Evolutionary conservation across 2,113 vertebrate genomes (phyloP).

Genomic region (Platichthys stellatus): DNA sequence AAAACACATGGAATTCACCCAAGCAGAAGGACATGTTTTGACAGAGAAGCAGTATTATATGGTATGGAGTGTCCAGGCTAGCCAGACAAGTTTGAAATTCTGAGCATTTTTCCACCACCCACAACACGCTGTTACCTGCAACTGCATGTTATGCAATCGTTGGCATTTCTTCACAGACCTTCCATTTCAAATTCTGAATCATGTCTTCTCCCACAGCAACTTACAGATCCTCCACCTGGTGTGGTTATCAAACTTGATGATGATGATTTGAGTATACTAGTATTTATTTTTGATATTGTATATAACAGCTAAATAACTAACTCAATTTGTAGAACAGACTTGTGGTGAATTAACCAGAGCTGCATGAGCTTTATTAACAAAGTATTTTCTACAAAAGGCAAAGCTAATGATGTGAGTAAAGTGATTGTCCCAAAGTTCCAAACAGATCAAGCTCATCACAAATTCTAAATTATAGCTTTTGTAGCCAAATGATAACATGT

Average conservation of each 20-base stretch:
- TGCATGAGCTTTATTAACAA: too few relatives aligned
- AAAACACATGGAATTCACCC: slow-evolving; percentile 12
- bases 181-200: neutral
- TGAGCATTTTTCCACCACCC: neutral
- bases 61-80: too few relatives aligned
- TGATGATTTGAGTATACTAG: too few relatives aligned
- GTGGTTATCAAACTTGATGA: neutral
- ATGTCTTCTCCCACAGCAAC: neutral
- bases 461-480: slow-evolving; percentile 15
- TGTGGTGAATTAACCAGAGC: too few relatives aligned
- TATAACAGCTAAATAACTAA: neutral
- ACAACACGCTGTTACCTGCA: neutral
- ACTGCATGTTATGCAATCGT: neutral
- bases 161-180: neutral
- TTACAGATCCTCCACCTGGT: neutral
- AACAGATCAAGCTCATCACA: neutral
- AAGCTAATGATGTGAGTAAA: too few relatives aligned
- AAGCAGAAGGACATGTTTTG: neutral
- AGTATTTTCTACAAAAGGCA: too few relatives aligned
- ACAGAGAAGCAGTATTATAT: neutral
- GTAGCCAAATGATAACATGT: slow-evolving; percentile 4
- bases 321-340: too few relatives aligned
- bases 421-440: too few relatives aligned
- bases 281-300: neutral
- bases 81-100: too few relatives aligned